A percentile compares a stretch with the other conserved stretches of the same genome.
phyloP scores from a whole-genome alignment of 2,888 invertebrate genomes.

The Nebria brevicollis region DNA sequence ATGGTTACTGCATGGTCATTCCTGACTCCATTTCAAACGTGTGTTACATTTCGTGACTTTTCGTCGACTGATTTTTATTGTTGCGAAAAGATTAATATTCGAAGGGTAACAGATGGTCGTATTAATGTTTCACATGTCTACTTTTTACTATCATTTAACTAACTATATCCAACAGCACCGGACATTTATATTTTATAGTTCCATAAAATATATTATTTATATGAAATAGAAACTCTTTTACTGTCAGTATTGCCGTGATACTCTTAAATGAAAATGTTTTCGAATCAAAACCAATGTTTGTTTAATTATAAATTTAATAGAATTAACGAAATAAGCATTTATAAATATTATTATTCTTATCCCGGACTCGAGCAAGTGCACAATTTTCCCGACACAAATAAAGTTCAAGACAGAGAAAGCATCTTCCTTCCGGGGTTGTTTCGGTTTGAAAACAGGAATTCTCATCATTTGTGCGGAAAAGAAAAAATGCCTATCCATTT shows the following conservation, averaged over 20 bases:
- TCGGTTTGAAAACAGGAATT: neutral
- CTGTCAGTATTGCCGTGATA: no score
- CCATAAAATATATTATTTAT: no score
- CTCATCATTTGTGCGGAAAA: neutral
- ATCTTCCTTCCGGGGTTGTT: neutral
- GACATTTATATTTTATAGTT: neutral
- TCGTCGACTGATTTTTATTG: constrained; percentile 42
- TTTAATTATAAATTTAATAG: neutral
- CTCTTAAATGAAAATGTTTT: no score
- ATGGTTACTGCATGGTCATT: constrained; percentile 33
- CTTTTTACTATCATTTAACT: constrained; percentile 35
- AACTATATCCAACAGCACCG: neutral
- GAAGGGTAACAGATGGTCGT: constrained; percentile 29
- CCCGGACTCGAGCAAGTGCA: neutral
- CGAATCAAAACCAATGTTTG: neutral
- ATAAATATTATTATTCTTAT: neutral
- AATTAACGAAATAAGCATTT: neutral
- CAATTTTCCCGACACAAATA: neutral
- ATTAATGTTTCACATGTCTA: constrained; percentile 28
- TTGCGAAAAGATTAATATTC: constrained; percentile 42
- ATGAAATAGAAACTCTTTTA: no score
- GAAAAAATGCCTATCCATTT: constrained; percentile 1
- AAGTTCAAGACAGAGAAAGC: neutral
- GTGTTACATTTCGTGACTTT: constrained; percentile 32
- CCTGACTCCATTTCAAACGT: constrained; percentile 23